These are phyloP conservation scores for Teleopsis dalmanni DNA, from an alignment of 1,140 invertebrate species.

Conservation along the genomic window DNA sequence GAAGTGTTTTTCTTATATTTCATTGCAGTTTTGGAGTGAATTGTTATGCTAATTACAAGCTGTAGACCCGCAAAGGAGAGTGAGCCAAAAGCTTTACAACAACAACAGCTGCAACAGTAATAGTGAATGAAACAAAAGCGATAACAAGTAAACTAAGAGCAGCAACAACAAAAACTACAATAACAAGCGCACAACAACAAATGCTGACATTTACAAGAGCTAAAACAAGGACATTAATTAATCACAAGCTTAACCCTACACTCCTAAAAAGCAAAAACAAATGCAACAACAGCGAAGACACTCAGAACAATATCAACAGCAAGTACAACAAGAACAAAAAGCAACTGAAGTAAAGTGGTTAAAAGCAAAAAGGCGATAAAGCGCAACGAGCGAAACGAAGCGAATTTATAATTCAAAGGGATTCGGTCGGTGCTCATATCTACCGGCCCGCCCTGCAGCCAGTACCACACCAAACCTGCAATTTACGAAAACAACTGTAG, in stretches of 20 bases:
- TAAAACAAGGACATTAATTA: conserved; percentile 11
- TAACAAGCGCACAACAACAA: not conserved
- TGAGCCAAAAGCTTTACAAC: conserved; percentile 1
- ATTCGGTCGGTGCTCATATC: too few species aligned
- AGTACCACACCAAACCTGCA: too few species aligned
- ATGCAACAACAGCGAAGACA: not conserved
- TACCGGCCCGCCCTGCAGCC: too few species aligned
- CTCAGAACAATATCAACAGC: not conserved
- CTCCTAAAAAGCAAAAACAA: not conserved
- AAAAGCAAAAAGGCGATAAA: not conserved
- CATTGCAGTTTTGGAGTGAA: too few species aligned
- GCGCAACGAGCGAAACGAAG: not conserved
- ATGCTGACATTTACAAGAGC: not conserved
- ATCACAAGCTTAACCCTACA: conserved; percentile 5
- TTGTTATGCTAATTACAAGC: conserved; percentile 11
- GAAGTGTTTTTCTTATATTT: too few species aligned
- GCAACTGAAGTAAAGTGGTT: not conserved
- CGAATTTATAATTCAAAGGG: too few species aligned
- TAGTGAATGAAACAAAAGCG: not conserved
- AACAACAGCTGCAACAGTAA: not conserved
- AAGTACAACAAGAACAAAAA: not conserved
- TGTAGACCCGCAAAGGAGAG: conserved; percentile 8
- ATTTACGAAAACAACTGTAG: too few species aligned
- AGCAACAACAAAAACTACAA: conserved; percentile 1
- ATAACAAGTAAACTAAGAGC: conserved; percentile 1